Evolutionary conservation across 2,888 invertebrate genomes (phyloP).

Genomic region (Eilema griseolum): DNA sequence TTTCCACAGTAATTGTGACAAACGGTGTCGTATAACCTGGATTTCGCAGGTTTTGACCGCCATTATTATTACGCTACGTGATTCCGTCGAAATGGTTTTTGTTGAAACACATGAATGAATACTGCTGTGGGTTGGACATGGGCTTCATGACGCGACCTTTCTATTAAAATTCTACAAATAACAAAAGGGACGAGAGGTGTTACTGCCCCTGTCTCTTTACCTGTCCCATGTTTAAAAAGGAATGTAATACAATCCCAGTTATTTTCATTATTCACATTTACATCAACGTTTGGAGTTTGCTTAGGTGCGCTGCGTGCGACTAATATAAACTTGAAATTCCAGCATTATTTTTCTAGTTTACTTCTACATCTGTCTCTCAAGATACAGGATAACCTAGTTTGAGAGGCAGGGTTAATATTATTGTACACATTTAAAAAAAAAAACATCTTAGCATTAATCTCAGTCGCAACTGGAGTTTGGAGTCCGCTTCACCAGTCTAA

Average conservation of each 20-base stretch:
- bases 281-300: slow-evolving; percentile 62
- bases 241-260: slow-evolving; percentile 82
- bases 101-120: slow-evolving; percentile 50
- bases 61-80: slow-evolving; percentile 53
- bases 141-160: slow-evolving; percentile 65
- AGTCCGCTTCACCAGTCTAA: too few species aligned
- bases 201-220: slow-evolving; percentile 76
- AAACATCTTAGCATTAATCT: too few species aligned
- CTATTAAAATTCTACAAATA: slow-evolving; percentile 85
- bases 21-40: slow-evolving; percentile 38
- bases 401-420: too few species aligned
- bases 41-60: slow-evolving; percentile 51
- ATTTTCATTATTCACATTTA: slow-evolving; percentile 80
- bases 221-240: slow-evolving; percentile 77
- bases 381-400: too few species aligned
- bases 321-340: slow-evolving; percentile 26
- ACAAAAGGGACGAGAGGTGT: slow-evolving; percentile 75
- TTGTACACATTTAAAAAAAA: too few species aligned
- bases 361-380: too few species aligned
- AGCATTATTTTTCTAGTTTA: slow-evolving; percentile 26
- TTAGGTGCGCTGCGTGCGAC: slow-evolving; percentile 22
- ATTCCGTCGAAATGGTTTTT: slow-evolving; percentile 51
- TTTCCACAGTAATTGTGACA: slow-evolving; percentile 39
- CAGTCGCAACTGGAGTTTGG: too few species aligned
- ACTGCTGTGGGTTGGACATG: slow-evolving; percentile 27